Evolutionary conservation across 2,797 vertebrate species (phyloP).

Genomic region (Enoplosus armatus): DNA sequence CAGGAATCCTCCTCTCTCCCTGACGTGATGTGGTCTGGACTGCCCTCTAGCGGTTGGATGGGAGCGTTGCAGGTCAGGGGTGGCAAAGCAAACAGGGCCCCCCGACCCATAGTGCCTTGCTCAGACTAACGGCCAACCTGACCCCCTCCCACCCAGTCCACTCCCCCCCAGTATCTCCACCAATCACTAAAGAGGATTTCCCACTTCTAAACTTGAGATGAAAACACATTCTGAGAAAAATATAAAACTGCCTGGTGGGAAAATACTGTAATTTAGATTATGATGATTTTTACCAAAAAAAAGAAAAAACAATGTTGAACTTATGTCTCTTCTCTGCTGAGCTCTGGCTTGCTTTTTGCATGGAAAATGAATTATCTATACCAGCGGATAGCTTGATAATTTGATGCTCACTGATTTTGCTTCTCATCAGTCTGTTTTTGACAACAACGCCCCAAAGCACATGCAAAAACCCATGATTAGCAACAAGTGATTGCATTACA

Average conservation of each 20-base stretch:
- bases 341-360: slow-evolving; percentile 77
- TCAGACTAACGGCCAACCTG: slow-evolving; percentile 71
- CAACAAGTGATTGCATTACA: slow-evolving; percentile 41
- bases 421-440: slow-evolving; percentile 49
- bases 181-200: slow-evolving; percentile 51
- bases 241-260: slow-evolving; percentile 78
- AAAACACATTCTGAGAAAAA: slow-evolving; percentile 59
- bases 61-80: slow-evolving; percentile 67
- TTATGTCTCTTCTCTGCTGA: slow-evolving; percentile 74
- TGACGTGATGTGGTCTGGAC: slow-evolving; percentile 56
- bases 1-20: slow-evolving; percentile 51
- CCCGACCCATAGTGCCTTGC: slow-evolving; percentile 81
- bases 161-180: slow-evolving; percentile 43
- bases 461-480: slow-evolving; percentile 45
- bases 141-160: slow-evolving; percentile 54
- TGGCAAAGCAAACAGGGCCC: slow-evolving; percentile 64
- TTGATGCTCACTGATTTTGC: slow-evolving; percentile 51
- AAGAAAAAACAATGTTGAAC: slow-evolving; percentile 54
- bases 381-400: slow-evolving; percentile 53
- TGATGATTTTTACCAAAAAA: slow-evolving; percentile 59
- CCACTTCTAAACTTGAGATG: slow-evolving; percentile 36
- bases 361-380: slow-evolving; percentile 58
- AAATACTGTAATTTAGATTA: slow-evolving; percentile 76
- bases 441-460: slow-evolving; percentile 65
- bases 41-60: slow-evolving; percentile 71